A percentile compares a stretch with the other conserved stretches of the same genome.
Conservation (phyloP, 2,888 invertebrate genomes). For the Ellobium chinense region DNA sequence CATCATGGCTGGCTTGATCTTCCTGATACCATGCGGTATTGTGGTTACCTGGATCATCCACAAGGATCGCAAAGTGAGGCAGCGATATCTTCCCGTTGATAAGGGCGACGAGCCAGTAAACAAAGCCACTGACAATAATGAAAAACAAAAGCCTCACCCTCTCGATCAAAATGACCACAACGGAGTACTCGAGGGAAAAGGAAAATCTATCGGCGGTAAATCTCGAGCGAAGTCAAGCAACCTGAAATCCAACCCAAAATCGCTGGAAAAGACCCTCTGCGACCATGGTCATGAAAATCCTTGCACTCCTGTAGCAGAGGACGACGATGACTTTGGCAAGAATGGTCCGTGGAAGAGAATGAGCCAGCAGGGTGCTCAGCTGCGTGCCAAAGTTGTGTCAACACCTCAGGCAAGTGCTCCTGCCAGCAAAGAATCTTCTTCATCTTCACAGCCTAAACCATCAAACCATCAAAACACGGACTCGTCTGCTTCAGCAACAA, state of each 20-base stretch:
- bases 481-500: too few relatives aligned
- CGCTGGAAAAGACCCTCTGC: background rate
- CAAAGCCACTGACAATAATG: too few relatives aligned
- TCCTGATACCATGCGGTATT: constrained; percentile 58
- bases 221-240: too few relatives aligned
- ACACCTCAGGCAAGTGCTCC: too few relatives aligned
- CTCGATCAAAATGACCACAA: too few relatives aligned
- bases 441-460: too few relatives aligned
- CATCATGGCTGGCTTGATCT: constrained; percentile 59
- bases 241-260: background rate
- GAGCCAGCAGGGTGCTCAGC: background rate
- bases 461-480: too few relatives aligned
- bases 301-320: background rate
- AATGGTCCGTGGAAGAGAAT: background rate
- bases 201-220: too few relatives aligned
- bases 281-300: constrained; percentile 14
- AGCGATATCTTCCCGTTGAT: background rate
- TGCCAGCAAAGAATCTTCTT: too few relatives aligned
- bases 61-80: constrained; percentile 41
- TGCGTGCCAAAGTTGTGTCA: too few relatives aligned
- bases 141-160: too few relatives aligned
- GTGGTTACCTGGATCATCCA: constrained; percentile 52
- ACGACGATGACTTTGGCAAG: background rate
- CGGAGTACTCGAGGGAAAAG: too few relatives aligned
- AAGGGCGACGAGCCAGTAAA: background rate